Base-by-base conservation (phyloP, 2,888 invertebrate species). In the Drosophila pseudotakahashii region DNA sequence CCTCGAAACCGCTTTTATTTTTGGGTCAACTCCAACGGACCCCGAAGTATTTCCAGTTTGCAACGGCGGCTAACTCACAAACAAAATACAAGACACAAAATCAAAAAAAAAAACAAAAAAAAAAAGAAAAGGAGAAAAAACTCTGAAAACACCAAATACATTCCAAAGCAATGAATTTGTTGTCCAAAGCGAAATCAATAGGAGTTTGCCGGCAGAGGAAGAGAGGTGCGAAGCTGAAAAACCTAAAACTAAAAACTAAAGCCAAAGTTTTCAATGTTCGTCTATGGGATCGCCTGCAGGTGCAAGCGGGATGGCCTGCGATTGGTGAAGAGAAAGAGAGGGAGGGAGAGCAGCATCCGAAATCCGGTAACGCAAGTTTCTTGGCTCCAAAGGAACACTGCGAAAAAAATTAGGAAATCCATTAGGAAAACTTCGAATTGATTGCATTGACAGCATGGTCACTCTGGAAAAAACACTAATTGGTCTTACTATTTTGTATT, bases 331-430 rank as follows among this genome's bases (percentile, higher is more conserved):
- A 0, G n/a, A 0, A 7, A 19, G 6, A 39, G 34, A 7, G 16
- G 9, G 16, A n/a, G 7, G 19, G 47, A 14, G 26, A 53, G 58
- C 87, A 83, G 87, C 83, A 84, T 84, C 84, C 81, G 55, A 87
- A 84, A 84, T 84, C 84, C 87, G 87, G 84, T 84, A 84, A 87
- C 75, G 89, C 84, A 89, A 89, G 89, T 84, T 84, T 84, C 74
- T 83, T 83, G 76, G 81, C 72, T 71, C 60, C 76, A 76, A 26
- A 34, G 19, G 23, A 14, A 30, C 57, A 62, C 62, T 60, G 60
- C 16, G 13, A 58, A 5, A 19, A 19, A 58, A 60, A 58, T 16
- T 9, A 2, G 4, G 2, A 14, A 26, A 26, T 9, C 26, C n/a
- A 9, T n/a, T 13, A 7, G 11, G 11, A 13, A 2, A 11, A 32